A percentile compares a stretch with the other conserved stretches of the same genome.
These are phyloP conservation scores for Cyprinus carpio DNA, from an alignment of 2,113 vertebrate genomes.

Conservation along the genomic window DNA sequence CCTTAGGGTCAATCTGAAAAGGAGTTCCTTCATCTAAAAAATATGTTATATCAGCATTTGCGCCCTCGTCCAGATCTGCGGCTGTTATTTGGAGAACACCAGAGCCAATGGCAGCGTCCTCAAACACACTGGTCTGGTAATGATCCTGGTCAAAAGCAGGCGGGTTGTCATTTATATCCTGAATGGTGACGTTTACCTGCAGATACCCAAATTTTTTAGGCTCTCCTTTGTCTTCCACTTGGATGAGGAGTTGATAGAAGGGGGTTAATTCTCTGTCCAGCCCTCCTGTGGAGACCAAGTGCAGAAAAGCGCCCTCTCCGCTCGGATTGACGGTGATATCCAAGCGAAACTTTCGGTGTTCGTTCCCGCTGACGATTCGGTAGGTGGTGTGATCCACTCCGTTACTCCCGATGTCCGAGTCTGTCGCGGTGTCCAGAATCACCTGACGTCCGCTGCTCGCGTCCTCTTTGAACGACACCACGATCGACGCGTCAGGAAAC, in stretches of 20 bases:
- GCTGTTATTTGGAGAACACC: slow-evolving; percentile 89
- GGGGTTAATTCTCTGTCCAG: slow-evolving; percentile 88
- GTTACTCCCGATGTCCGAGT: slow-evolving; percentile 91
- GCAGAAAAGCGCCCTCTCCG: slow-evolving; percentile 96
- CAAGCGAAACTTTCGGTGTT: slow-evolving; percentile 88
- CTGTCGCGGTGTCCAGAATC: slow-evolving; percentile 94
- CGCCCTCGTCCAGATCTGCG: slow-evolving; percentile 89
- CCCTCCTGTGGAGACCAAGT: slow-evolving; percentile 90
- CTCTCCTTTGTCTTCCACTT: slow-evolving; percentile 94
- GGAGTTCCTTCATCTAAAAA: slow-evolving; percentile 85
- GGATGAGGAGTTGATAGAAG: slow-evolving; percentile 88
- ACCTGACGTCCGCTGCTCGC: slow-evolving; percentile 94
- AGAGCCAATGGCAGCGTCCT: slow-evolving; percentile 88
- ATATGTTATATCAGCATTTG: slow-evolving; percentile 91
- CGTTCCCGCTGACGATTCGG: slow-evolving; percentile 89
- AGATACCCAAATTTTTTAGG: slow-evolving; percentile 89
- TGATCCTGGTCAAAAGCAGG: slow-evolving; percentile 86
- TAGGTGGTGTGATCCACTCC: slow-evolving; percentile 95
- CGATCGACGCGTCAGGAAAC: slow-evolving; percentile 91
- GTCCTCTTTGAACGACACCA: slow-evolving; percentile 96
- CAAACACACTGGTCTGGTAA: slow-evolving; percentile 87
- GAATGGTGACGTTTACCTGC: slow-evolving; percentile 94
- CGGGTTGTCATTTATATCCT: slow-evolving; percentile 96
- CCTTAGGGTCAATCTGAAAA: slow-evolving; percentile 91
- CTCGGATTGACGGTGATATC: slow-evolving; percentile 96